Conservation (phyloP, 2,888 invertebrate genomes). For the Drosophila limbata region DNA sequence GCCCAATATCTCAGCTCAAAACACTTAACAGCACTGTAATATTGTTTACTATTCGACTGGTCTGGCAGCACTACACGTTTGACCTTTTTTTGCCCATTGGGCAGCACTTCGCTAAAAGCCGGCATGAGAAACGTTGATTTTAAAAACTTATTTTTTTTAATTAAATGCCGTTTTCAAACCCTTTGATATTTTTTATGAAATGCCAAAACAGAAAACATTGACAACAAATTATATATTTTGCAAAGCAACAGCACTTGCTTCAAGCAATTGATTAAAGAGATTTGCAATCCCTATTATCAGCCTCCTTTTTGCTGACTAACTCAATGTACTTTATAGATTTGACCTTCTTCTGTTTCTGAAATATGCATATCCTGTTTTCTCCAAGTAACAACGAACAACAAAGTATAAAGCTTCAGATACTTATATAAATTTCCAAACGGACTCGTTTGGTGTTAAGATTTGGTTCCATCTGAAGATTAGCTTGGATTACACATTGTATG, state of each 20-base stretch:
- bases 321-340: too few relatives aligned
- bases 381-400: too few relatives aligned
- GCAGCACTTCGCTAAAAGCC: not conserved
- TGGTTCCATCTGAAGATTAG: not conserved
- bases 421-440: not conserved
- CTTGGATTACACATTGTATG: not conserved
- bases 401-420: not conserved
- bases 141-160: not conserved
- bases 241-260: too few relatives aligned
- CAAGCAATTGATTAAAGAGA: too few relatives aligned
- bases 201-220: too few relatives aligned
- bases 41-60: not conserved
- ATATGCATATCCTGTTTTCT: too few relatives aligned
- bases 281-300: too few relatives aligned
- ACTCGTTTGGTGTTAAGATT: not conserved
- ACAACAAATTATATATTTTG: too few relatives aligned
- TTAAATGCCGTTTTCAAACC: too few relatives aligned
- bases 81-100: not conserved
- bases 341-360: too few relatives aligned
- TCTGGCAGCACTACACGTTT: slow-evolving; percentile 4
- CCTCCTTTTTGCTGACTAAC: too few relatives aligned
- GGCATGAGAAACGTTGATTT: not conserved
- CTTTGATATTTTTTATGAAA: too few relatives aligned
- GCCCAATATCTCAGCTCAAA: not conserved
- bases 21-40: slow-evolving; percentile 11